A percentile compares a stretch with the other conserved stretches of the same genome.
These are phyloP conservation scores for Ectropis crepuscularia DNA, from an alignment of 2,888 invertebrate genomes.

Conservation along the genomic window DNA sequence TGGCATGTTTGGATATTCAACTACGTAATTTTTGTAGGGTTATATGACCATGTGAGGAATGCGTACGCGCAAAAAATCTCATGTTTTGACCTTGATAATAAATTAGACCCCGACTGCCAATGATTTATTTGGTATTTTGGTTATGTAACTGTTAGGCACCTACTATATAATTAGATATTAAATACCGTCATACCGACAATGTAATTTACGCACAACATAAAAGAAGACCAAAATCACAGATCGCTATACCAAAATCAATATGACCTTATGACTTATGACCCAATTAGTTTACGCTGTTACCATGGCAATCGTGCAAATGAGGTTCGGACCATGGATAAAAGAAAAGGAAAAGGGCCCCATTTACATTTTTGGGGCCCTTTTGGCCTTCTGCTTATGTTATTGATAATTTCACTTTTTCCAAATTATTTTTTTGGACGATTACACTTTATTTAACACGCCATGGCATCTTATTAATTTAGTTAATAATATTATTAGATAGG, in stretches of 20 bases:
- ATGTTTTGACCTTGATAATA: conserved; percentile 37
- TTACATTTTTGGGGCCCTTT: neutral
- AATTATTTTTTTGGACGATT: too few species aligned
- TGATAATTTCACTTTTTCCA: too few species aligned
- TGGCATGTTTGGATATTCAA: neutral
- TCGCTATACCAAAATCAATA: too few species aligned
- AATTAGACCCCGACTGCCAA: conserved; percentile 12
- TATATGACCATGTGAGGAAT: conserved; percentile 13
- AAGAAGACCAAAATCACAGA: too few species aligned
- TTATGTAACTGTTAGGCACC: neutral
- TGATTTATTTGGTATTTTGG: conserved; percentile 2
- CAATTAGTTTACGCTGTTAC: neutral
- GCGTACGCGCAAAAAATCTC: conserved; percentile 12
- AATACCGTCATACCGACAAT: too few species aligned
- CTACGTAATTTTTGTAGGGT: conserved; percentile 22
- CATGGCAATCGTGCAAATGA: neutral
- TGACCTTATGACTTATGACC: too few species aligned
- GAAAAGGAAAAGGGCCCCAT: neutral
- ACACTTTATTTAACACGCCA: too few species aligned
- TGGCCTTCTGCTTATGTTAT: too few species aligned
- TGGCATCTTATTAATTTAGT: too few species aligned
- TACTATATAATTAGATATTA: neutral
- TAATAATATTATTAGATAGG: too few species aligned
- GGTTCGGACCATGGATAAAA: neutral
- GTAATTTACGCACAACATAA: too few species aligned